Percentiles rank a stretch among this genome's conserved stretches.
Conservation (phyloP, 2,888 invertebrate genomes). For the Eristalis intricaria region DNA sequence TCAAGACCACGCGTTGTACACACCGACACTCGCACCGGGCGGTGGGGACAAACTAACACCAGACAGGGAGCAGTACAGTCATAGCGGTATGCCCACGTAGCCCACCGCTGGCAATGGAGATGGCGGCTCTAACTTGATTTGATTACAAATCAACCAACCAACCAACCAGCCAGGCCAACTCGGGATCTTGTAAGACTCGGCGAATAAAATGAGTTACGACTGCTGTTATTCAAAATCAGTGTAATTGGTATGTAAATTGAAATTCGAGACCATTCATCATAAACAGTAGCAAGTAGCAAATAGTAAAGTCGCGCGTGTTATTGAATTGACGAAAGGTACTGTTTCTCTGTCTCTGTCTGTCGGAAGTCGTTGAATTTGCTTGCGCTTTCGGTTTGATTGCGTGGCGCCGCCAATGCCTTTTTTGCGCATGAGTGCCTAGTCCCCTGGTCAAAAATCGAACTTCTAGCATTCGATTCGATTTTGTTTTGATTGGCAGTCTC, state of each 20-base stretch:
- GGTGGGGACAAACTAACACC: background rate
- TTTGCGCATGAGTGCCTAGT: background rate
- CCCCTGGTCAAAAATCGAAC: background rate
- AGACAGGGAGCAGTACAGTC: background rate
- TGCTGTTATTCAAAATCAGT: conserved; percentile 58
- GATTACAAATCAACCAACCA: background rate
- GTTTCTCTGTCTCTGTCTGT: background rate
- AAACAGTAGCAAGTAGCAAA: conserved; percentile 41
- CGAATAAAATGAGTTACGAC: conserved; percentile 57
- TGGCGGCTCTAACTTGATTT: background rate
- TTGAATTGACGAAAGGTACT: conserved; percentile 23
- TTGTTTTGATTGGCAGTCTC: background rate
- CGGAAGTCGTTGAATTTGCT: background rate
- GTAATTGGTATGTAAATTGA: conserved; percentile 67
- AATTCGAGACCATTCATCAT: conserved; percentile 50
- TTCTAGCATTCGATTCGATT: background rate
- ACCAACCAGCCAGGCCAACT: background rate
- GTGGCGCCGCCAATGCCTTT: background rate
- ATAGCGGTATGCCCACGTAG: background rate
- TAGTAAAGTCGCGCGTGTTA: conserved; percentile 13
- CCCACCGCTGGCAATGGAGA: background rate
- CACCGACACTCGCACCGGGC: background rate
- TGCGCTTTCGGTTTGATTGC: background rate
- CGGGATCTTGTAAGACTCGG: background rate
- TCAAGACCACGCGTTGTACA: conserved; percentile 41